These are phyloP conservation scores for Athene noctua DNA, from an alignment of 2,113 vertebrate genomes.

Conservation along the genomic window DNA sequence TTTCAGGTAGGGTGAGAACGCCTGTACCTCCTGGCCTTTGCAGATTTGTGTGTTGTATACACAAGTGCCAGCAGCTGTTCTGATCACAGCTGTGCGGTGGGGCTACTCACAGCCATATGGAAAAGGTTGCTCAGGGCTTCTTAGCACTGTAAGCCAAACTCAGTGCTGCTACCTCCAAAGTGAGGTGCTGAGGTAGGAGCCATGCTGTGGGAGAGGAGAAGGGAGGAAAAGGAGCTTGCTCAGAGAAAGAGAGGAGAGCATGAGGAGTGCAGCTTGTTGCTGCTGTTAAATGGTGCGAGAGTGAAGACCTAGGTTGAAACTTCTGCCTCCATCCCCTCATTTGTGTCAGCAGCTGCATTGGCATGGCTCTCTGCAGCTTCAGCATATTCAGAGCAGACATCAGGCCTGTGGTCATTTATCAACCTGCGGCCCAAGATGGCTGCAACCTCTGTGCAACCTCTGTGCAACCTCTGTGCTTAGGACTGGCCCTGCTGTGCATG, in stretches of 20 bases:
- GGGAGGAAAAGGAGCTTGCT: background rate
- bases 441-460: background rate
- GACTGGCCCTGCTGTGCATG: background rate
- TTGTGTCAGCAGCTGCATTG: background rate
- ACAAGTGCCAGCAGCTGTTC: background rate
- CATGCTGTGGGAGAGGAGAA: background rate
- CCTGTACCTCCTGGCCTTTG: background rate
- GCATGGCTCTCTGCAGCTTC: background rate
- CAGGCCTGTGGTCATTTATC: background rate
- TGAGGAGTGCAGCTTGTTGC: background rate
- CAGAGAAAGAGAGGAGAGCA: background rate
- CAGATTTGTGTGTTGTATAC: background rate
- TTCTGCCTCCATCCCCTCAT: background rate
- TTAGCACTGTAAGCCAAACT: background rate
- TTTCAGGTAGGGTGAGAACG: background rate
- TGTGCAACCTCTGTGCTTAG: background rate
- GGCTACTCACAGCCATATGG: background rate
- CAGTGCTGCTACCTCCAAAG: background rate
- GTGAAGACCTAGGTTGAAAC: background rate
- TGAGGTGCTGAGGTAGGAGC: background rate
- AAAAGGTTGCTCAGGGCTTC: background rate
- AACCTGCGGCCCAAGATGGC: background rate
- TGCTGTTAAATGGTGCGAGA: background rate
- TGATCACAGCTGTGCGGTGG: background rate
- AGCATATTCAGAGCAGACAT: background rate